A percentile compares a stretch with the other conserved stretches of the same genome.
Evolutionary conservation across 2,797 vertebrate genomes (phyloP).

Genomic region (Sphaeramia orbicularis): DNA sequence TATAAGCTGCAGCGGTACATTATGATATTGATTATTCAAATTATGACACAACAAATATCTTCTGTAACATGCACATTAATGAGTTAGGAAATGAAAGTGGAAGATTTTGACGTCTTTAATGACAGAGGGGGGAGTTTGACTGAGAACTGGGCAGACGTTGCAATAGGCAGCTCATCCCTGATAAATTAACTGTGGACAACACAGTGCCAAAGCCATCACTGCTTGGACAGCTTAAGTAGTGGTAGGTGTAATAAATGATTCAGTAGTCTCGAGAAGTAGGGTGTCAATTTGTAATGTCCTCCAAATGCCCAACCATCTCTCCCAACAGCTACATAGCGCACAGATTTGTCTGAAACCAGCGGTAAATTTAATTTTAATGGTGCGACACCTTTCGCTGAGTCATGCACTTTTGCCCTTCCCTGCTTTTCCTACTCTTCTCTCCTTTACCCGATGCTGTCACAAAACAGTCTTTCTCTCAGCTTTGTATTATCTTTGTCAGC

Average conservation of each 20-base stretch:
- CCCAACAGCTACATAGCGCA: conserved; percentile 55
- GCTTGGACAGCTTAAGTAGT: conserved; percentile 81
- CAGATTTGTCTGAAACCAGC: conserved; percentile 80
- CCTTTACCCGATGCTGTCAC: conserved; percentile 79
- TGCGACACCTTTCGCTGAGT: conserved; percentile 82
- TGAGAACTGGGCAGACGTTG: conserved; percentile 27
- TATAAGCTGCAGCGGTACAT: not conserved
- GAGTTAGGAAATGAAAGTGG: conserved; percentile 17
- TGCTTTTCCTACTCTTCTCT: conserved; percentile 31
- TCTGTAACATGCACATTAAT: not conserved
- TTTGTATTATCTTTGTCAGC: conserved; percentile 82
- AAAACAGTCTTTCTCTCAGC: conserved; percentile 72
- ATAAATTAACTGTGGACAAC: conserved; percentile 76
- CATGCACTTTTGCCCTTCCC: conserved; percentile 68
- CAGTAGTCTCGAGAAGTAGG: conserved; percentile 73
- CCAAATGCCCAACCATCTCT: conserved; percentile 73
- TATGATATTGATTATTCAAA: conserved; percentile 40
- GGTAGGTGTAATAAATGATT: conserved; percentile 85
- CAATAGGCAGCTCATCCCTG: conserved; percentile 58
- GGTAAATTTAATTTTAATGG: conserved; percentile 88
- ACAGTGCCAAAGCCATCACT: conserved; percentile 74
- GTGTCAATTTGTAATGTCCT: conserved; percentile 84
- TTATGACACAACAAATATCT: conserved; percentile 11
- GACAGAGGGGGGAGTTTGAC: conserved; percentile 45
- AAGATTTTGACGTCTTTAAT: conserved; percentile 56